Percentiles rank a stretch among this genome's conserved stretches.
These are phyloP conservation scores for Ecliptopera silaceata DNA, from an alignment of 2,888 invertebrate species.

Conservation along the genomic window DNA sequence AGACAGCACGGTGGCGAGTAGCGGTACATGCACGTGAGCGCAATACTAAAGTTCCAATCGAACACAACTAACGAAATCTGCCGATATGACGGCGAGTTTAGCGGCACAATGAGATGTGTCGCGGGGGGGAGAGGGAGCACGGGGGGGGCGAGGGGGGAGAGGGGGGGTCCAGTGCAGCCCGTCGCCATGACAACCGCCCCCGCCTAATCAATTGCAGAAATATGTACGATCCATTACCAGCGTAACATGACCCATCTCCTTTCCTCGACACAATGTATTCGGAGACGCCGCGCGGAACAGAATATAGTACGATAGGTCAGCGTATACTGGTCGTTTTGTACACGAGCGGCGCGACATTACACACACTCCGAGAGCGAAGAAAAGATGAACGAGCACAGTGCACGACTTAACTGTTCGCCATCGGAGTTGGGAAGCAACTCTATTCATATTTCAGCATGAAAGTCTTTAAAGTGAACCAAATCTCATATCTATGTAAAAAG, in stretches of 20 bases:
- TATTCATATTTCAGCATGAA: slow-evolving; percentile 28
- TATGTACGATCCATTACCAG: slow-evolving; percentile 77
- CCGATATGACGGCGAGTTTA: slow-evolving; percentile 45
- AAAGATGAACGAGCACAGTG: slow-evolving; percentile 66
- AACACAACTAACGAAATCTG: slow-evolving; percentile 22
- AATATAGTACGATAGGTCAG: slow-evolving; percentile 44
- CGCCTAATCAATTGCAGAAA: slow-evolving; percentile 84
- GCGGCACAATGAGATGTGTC: slow-evolving; percentile 54
- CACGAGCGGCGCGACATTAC: slow-evolving; percentile 61
- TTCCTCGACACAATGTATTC: slow-evolving; percentile 37
- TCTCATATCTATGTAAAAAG: too few species aligned
- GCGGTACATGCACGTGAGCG: background rate
- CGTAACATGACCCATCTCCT: slow-evolving; percentile 40
- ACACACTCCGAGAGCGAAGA: slow-evolving; percentile 56
- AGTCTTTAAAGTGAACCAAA: slow-evolving; percentile 9
- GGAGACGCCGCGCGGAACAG: slow-evolving; percentile 33
- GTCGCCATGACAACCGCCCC: slow-evolving; percentile 79
- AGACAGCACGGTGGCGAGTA: too few species aligned
- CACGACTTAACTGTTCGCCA: slow-evolving; percentile 33
- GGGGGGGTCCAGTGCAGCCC: slow-evolving; percentile 48
- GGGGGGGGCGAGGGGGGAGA: slow-evolving; percentile 19
- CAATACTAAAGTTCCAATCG: slow-evolving; percentile 7
- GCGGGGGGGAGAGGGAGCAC: slow-evolving; percentile 31
- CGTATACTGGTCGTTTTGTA: slow-evolving; percentile 51
- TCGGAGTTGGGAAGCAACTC: slow-evolving; percentile 20